Conservation (phyloP, 2,888 invertebrate genomes). For the Callosobruchus maculatus region DNA sequence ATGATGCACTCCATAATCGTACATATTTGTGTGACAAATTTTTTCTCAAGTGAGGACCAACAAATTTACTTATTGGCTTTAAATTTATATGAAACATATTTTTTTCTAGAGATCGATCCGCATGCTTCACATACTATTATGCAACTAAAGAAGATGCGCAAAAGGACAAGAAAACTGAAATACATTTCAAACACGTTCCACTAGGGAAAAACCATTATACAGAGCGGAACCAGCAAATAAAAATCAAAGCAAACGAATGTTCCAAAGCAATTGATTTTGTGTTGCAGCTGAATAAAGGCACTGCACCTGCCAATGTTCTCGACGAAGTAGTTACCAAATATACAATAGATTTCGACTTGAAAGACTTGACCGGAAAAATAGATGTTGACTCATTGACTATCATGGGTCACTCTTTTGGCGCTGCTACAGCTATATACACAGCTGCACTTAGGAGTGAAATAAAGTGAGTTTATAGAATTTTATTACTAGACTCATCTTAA, state of each 20-base stretch:
- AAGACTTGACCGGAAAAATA: conserved; percentile 46
- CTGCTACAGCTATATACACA: conserved; percentile 57
- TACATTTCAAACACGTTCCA: conserved; percentile 40
- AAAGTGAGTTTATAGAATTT: conserved; percentile 42
- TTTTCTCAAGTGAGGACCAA: no score
- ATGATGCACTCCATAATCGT: no score
- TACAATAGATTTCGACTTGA: conserved; percentile 33
- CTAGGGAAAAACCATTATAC: conserved; percentile 45
- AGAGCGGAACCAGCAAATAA: conserved; percentile 47
- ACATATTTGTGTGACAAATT: no score
- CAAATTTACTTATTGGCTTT: no score
- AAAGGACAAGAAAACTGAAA: conserved; percentile 37
- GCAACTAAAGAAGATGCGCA: conserved; percentile 41
- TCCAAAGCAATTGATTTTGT: conserved; percentile 52
- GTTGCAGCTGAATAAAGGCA: conserved; percentile 50
- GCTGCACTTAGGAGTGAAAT: conserved; percentile 54
- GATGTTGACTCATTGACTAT: conserved; percentile 51
- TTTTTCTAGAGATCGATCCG: conserved; percentile 43
- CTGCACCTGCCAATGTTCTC: conserved; percentile 50
- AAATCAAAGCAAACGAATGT: conserved; percentile 53
- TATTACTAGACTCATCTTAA: conserved; percentile 6
- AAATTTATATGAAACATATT: background rate
- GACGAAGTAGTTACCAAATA: conserved; percentile 34
- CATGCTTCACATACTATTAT: conserved; percentile 50
- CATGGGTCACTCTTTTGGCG: conserved; percentile 67